A percentile compares a stretch with the other conserved stretches of the same genome.
phyloP scores from a whole-genome alignment of 2,113 vertebrate species.

The Pleuronectes platessa region DNA sequence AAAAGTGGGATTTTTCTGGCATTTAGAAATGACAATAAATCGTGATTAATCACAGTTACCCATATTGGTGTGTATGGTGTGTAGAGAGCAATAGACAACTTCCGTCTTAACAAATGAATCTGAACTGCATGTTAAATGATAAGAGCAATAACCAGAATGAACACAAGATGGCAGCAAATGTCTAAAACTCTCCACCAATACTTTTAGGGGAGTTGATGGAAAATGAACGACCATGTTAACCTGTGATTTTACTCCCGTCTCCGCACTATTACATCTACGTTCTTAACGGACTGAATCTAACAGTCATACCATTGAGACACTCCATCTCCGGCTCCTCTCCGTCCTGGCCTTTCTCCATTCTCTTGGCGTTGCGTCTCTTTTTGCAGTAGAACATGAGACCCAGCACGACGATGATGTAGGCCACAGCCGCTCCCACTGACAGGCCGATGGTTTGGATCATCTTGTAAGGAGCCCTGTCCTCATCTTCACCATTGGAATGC shows the following conservation, averaged over 20 bases:
- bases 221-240: too few relatives aligned
- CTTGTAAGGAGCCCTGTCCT: conserved; percentile 92
- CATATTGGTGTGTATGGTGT: too few relatives aligned
- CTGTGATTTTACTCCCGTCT: not conserved
- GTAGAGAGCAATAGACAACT: too few relatives aligned
- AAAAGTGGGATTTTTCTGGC: too few relatives aligned
- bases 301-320: conserved; percentile 90
- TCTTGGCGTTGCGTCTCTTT: conserved; percentile 93
- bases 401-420: conserved; percentile 96
- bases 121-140: too few relatives aligned
- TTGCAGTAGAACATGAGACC: conserved; percentile 99
- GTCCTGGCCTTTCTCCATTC: conserved; percentile 89
- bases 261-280: not conserved
- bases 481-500: conserved; percentile 39
- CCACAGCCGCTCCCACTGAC: conserved; percentile 94
- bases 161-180: conserved; percentile 73
- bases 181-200: not conserved
- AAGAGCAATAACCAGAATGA: conserved; percentile 18
- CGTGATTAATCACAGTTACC: too few relatives aligned
- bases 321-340: conserved; percentile 98
- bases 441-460: conserved; percentile 99
- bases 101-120: not conserved
- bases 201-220: not conserved
- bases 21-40: too few relatives aligned
- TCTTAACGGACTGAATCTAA: not conserved